Conservation (phyloP, 2,888 invertebrate genomes). For the Metellina segmentata region DNA sequence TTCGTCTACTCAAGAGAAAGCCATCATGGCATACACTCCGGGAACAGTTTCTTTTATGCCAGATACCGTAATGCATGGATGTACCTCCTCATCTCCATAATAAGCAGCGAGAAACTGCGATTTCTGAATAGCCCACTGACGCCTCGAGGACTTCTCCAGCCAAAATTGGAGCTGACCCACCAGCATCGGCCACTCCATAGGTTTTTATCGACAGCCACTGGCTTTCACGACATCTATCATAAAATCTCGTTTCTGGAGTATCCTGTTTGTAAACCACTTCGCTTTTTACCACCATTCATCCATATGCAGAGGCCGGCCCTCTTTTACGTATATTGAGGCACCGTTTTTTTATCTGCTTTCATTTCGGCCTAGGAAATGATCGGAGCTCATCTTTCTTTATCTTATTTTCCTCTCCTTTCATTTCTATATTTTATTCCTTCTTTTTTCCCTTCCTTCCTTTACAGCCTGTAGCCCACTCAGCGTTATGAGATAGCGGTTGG, state of each 20-base stretch:
- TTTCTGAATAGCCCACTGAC: too few relatives aligned
- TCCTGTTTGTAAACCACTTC: slow-evolving; percentile 54
- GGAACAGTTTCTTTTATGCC: too few relatives aligned
- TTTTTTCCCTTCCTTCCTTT: not conserved
- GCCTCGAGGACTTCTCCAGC: too few relatives aligned
- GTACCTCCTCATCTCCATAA: not conserved
- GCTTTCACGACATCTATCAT: slow-evolving; percentile 10
- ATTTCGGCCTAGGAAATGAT: slow-evolving; percentile 47
- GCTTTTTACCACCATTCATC: slow-evolving; percentile 51
- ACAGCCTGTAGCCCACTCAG: slow-evolving; percentile 23
- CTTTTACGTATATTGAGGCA: not conserved
- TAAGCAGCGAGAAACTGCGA: not conserved
- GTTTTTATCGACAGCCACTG: slow-evolving; percentile 25
- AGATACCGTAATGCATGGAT: too few relatives aligned
- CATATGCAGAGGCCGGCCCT: slow-evolving; percentile 56
- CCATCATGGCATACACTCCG: too few relatives aligned
- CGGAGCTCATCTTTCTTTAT: slow-evolving; percentile 18
- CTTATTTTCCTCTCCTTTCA: not conserved
- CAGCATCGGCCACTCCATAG: too few relatives aligned
- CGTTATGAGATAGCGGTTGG: slow-evolving; percentile 48
- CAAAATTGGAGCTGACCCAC: too few relatives aligned
- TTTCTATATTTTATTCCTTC: slow-evolving; percentile 15
- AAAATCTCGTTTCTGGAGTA: slow-evolving; percentile 4
- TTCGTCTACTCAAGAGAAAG: too few relatives aligned
- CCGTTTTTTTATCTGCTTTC: slow-evolving; percentile 36